Conservation (phyloP, 2,888 invertebrate genomes). For the Euplexia lucipara region DNA sequence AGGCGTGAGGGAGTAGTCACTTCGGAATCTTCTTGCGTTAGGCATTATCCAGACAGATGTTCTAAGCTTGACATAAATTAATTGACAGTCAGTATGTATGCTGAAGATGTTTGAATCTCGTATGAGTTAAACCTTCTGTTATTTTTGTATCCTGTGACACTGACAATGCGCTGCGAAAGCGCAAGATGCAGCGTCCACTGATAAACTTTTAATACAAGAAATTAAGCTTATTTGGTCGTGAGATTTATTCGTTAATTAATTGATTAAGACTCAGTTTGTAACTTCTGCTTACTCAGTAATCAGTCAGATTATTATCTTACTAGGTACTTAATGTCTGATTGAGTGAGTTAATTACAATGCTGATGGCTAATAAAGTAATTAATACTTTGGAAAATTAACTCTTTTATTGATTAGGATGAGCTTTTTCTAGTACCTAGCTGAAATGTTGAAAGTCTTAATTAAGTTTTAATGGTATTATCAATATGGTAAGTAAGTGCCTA, state of each 20-base stretch:
- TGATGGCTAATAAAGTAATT: constrained; percentile 19
- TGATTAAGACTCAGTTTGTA: constrained; percentile 56
- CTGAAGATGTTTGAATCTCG: neutral
- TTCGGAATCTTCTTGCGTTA: no score
- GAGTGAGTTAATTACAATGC: constrained; percentile 37
- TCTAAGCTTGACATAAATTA: no score
- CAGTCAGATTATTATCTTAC: constrained; percentile 47
- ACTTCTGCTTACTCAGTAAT: constrained; percentile 52
- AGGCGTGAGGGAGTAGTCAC: no score
- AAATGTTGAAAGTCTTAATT: neutral
- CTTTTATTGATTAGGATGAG: neutral
- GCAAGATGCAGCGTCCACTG: constrained; percentile 48
- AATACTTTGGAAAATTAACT: constrained; percentile 16
- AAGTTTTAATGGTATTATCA: no score
- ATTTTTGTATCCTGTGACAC: neutral
- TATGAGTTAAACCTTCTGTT: constrained; percentile 24
- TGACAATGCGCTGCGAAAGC: constrained; percentile 38
- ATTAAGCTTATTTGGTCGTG: constrained; percentile 60
- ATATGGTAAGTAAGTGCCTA: no score
- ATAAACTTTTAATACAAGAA: constrained; percentile 62
- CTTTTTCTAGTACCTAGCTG: neutral
- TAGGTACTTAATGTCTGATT: constrained; percentile 51
- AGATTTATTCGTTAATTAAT: constrained; percentile 63
- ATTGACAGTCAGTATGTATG: no score
- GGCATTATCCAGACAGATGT: no score